These are phyloP conservation scores for Calidris pygmaea DNA, from an alignment of 2,113 vertebrate genomes.

Conservation along the genomic window DNA sequence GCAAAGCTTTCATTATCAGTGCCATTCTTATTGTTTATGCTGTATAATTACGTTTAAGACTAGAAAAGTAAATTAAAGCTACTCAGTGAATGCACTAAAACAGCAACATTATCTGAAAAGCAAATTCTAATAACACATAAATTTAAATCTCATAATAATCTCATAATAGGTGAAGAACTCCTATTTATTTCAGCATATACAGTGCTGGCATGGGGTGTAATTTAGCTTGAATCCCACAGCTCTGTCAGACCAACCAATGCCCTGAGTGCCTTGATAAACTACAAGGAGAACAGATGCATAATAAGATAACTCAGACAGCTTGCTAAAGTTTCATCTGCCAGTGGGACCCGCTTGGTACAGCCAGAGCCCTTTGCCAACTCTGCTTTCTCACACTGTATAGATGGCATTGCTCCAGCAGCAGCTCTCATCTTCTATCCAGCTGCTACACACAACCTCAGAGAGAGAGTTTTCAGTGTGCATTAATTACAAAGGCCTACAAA, in stretches of 20 bases:
- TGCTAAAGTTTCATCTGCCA: constrained; percentile 31
- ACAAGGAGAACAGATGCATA: constrained; percentile 3
- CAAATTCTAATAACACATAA: neutral
- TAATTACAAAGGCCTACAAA: neutral
- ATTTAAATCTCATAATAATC: constrained; percentile 31
- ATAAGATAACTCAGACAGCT: constrained; percentile 23
- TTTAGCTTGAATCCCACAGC: neutral
- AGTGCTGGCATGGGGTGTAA: neutral
- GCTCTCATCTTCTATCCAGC: constrained; percentile 12
- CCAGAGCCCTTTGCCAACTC: constrained; percentile 34
- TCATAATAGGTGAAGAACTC: neutral
- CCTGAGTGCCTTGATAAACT: neutral
- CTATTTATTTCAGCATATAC: neutral
- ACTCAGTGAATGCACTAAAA: neutral
- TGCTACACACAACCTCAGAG: neutral
- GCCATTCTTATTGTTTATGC: neutral
- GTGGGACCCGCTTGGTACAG: neutral
- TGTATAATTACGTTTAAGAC: neutral
- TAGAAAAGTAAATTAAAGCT: neutral
- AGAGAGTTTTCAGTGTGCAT: neutral
- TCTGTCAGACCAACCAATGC: neutral
- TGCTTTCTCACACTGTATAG: constrained; percentile 7
- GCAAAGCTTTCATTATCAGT: constrained; percentile 19
- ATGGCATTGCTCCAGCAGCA: constrained; percentile 14
- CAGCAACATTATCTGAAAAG: neutral